Evolutionary conservation across 2,888 invertebrate species (phyloP), one percentile per base, ranked within the genome.

Genomic region (Tinea trinotella): DNA sequence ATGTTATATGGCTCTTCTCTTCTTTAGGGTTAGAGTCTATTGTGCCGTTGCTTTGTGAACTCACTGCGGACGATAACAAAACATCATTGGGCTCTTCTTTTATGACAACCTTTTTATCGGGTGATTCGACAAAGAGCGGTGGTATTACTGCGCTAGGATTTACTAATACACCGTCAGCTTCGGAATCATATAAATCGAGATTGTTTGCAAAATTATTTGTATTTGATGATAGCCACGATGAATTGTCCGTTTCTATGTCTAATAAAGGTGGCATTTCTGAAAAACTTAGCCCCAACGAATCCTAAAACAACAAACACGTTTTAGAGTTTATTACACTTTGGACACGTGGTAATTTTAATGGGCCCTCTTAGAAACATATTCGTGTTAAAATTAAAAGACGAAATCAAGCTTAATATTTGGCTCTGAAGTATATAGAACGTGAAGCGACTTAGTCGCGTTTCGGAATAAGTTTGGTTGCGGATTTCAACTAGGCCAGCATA

Each of bases 121-220:
- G 87, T 3, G 86, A 85, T 60, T 87, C 87, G 17, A 86, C 83
- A 56, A 90, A 89, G 59, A 92, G 89, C 35, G 92, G 87, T 1
- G 96, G 96, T 91, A 96, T 93, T 44, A 96, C 95, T 19, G 93
- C 94, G 67, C 94, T 95, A 3, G 96, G 96, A 80, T 96, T 96
- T 3, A 96, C 96, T 90, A 96, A 91, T 59, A 94, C 91, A 10
- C 91, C 91, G 58, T 90, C 90, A 40, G 91, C 92, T 68, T 93
- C 93, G 7, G 90, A 90, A 19, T 90, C 89, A 66, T 88, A 90
- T 61, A 91, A 86, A 70, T 92, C 92, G 63, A 92, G 75, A 68
- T 90, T 90, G 67, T 91, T 90, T 62, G 91, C 90, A 62, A 89
- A 89, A 75, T 88, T 89, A 49, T 90, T 87, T 55, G 89, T 87